Percentiles rank a stretch among this genome's conserved stretches.
Evolutionary conservation across 2,113 vertebrate genomes (phyloP).

Genomic region (Coryphaenoides rupestris): DNA sequence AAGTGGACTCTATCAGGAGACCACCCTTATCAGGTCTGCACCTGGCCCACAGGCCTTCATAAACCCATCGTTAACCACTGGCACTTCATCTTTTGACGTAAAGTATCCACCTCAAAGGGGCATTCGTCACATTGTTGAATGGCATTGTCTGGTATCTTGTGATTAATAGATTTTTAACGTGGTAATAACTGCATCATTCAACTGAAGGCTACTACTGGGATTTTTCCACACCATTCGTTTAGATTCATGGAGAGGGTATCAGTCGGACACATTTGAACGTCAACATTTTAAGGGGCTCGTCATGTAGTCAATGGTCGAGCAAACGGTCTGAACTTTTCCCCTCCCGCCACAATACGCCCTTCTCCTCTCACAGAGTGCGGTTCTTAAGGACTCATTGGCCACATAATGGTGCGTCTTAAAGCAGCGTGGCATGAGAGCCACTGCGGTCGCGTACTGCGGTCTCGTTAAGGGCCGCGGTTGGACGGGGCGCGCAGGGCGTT

Average conservation of each 20-base stretch:
- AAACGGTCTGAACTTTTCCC: conserved; percentile 28
- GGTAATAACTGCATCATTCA: conserved; percentile 1
- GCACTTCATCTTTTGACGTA: too few species aligned
- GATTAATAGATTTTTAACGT: conserved; percentile 8
- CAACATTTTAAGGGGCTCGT: too few species aligned
- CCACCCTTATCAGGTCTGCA: too few species aligned
- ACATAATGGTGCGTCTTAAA: conserved; percentile 58
- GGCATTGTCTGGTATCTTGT: conserved; percentile 13
- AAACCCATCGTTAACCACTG: too few species aligned
- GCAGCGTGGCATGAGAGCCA: conserved; percentile 56
- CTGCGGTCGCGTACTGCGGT: conserved; percentile 53
- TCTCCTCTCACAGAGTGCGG: conserved; percentile 19
- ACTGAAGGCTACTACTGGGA: too few species aligned
- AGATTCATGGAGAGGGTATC: too few species aligned
- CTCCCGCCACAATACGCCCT: conserved; percentile 27
- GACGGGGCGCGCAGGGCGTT: conserved; percentile 55
- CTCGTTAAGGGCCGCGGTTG: conserved; percentile 53
- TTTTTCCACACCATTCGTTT: too few species aligned
- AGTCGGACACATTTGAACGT: too few species aligned
- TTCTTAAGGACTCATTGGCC: conserved; percentile 49
- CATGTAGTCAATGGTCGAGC: conserved; percentile 19
- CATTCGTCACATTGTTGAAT: not conserved
- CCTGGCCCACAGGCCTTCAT: too few species aligned
- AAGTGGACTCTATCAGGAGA: too few species aligned
- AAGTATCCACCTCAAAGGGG: not conserved